Conservation (phyloP, 2,888 invertebrate species). For the Therioaphis trifolii region DNA sequence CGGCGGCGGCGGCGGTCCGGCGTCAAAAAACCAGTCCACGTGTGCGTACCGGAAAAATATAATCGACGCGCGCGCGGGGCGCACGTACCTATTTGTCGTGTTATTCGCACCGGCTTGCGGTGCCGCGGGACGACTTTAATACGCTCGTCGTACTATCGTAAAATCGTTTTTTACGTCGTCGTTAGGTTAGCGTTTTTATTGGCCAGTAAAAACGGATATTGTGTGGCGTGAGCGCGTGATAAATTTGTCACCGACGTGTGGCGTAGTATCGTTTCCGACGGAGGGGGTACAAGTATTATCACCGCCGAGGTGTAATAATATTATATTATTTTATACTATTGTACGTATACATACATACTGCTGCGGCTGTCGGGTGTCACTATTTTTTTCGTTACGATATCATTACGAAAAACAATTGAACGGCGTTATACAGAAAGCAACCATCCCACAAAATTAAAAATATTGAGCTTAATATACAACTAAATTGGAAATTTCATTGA, state of each 20-base stretch:
- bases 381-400: background rate
- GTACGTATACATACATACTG: background rate
- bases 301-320: background rate
- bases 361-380: background rate
- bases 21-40: constrained; percentile 33
- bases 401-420: too few relatives aligned
- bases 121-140: background rate
- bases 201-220: constrained; percentile 49
- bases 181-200: constrained; percentile 57
- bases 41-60: constrained; percentile 10
- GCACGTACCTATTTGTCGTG: too few relatives aligned
- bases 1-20: background rate
- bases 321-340: too few relatives aligned
- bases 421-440: too few relatives aligned
- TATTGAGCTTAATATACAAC: background rate
- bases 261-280: background rate
- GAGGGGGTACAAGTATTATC: too few relatives aligned
- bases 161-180: constrained; percentile 55
- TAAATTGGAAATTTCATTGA: too few relatives aligned
- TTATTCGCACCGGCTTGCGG: background rate
- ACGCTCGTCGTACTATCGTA: constrained; percentile 27
- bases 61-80: background rate
- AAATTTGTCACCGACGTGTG: constrained; percentile 46
- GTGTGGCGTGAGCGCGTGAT: constrained; percentile 17
- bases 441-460: background rate